Percentiles rank a stretch among this genome's conserved stretches.
phyloP scores from a whole-genome alignment of 2,888 invertebrate genomes.

The Lobophora halterata region DNA sequence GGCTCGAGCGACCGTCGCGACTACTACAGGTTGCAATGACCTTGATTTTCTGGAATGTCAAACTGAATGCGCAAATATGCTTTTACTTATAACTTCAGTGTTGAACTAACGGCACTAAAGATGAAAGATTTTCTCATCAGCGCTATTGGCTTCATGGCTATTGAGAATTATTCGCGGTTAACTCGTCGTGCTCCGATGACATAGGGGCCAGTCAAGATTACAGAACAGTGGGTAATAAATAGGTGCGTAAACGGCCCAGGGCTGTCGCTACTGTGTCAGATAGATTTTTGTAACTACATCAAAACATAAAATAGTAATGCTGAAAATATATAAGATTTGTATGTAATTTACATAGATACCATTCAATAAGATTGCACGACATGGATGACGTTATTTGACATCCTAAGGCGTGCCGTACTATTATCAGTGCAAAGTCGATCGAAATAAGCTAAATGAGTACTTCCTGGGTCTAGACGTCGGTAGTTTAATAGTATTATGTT shows the following conservation, averaged over 20 bases:
- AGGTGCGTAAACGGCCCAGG: slow-evolving; percentile 36
- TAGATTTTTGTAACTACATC: neutral
- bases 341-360: too few species aligned
- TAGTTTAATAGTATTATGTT: too few species aligned
- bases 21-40: neutral
- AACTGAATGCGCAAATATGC: neutral
- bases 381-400: too few species aligned
- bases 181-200: slow-evolving; percentile 59
- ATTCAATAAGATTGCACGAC: too few species aligned
- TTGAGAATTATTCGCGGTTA: slow-evolving; percentile 43
- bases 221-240: slow-evolving; percentile 29
- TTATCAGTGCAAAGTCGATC: too few species aligned
- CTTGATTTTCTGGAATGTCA: slow-evolving; percentile 6
- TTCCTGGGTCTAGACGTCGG: too few species aligned
- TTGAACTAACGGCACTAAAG: slow-evolving; percentile 18
- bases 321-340: too few species aligned
- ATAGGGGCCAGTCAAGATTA: slow-evolving; percentile 54
- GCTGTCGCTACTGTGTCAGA: slow-evolving; percentile 36
- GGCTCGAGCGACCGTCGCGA: too few species aligned
- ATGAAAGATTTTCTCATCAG: slow-evolving; percentile 26
- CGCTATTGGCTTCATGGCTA: slow-evolving; percentile 37
- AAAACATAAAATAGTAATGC: too few species aligned
- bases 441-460: too few species aligned
- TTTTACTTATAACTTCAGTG: neutral
- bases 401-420: too few species aligned